phyloP scores from a whole-genome alignment of 2,113 vertebrate species.

The Merops nubicus region DNA sequence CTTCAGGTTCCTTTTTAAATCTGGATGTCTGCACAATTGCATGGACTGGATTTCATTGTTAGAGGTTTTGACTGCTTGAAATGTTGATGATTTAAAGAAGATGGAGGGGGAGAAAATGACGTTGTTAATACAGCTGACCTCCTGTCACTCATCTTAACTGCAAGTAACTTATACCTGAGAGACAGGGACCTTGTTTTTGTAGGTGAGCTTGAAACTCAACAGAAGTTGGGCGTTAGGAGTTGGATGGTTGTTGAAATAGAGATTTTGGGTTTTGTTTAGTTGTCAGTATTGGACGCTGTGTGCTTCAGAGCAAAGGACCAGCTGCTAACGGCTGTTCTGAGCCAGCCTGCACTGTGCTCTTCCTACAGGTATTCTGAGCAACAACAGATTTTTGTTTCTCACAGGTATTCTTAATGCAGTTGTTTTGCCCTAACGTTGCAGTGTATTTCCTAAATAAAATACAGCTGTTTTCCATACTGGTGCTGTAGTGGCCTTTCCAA shows the following conservation, averaged over 20 bases:
- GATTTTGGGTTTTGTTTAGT: background rate
- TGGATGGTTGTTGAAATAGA: background rate
- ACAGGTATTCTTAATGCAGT: background rate
- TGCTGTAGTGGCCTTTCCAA: background rate
- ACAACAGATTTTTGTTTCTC: background rate
- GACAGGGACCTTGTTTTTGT: background rate
- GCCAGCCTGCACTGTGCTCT: background rate
- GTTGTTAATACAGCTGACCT: background rate
- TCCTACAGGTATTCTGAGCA: background rate
- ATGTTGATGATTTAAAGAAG: background rate
- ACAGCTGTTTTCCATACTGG: background rate
- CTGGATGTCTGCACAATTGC: background rate
- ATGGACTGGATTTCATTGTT: background rate
- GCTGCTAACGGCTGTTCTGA: background rate
- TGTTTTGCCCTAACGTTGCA: background rate
- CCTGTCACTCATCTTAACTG: background rate
- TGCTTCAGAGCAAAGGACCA: background rate
- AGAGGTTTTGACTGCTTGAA: background rate
- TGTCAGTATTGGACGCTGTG: background rate
- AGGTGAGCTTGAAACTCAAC: background rate
- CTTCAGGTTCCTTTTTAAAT: background rate
- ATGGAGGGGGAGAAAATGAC: background rate
- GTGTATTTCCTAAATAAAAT: background rate
- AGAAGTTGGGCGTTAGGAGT: fast-evolving
- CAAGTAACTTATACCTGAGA: background rate